phyloP scores from a whole-genome alignment of 1,140 invertebrate genomes.

The Pachyrhynchus sulphureomaculatus region DNA sequence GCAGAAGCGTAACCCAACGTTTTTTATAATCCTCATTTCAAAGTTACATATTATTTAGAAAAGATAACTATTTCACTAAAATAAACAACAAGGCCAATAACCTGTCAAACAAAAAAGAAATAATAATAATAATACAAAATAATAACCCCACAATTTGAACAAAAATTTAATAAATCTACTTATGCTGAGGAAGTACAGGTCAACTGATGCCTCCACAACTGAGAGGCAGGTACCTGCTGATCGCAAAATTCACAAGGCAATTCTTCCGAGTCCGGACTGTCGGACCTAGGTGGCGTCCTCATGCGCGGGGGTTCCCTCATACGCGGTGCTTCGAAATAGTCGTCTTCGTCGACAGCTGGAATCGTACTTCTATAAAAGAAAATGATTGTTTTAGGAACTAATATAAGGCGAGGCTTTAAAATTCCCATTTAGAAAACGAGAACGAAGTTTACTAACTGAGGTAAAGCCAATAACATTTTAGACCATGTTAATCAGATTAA shows the following conservation, averaged over 20 bases:
- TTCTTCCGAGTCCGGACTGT: slow-evolving; percentile 44
- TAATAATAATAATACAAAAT: too few species aligned
- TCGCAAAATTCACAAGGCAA: slow-evolving; percentile 53
- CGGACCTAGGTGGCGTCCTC: slow-evolving; percentile 11
- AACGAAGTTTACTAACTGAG: background rate
- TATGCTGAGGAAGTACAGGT: slow-evolving; percentile 44
- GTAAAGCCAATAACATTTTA: too few species aligned
- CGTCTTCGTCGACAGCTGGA: slow-evolving; percentile 29
- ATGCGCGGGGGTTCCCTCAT: slow-evolving; percentile 34
- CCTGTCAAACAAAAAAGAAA: too few species aligned
- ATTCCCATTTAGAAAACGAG: too few species aligned
- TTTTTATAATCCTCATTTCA: too few species aligned
- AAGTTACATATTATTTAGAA: too few species aligned
- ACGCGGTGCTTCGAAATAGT: slow-evolving; percentile 38
- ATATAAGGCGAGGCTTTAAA: background rate
- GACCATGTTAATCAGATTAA: too few species aligned
- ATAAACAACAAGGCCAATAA: too few species aligned
- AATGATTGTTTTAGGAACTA: background rate
- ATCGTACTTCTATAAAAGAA: background rate
- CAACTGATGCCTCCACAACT: slow-evolving; percentile 46
- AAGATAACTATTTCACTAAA: too few species aligned
- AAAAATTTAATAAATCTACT: background rate
- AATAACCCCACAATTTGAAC: too few species aligned
- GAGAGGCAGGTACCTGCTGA: slow-evolving; percentile 50
- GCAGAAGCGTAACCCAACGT: too few species aligned